Conservation (phyloP, 2,113 vertebrate species). For the Engraulis encrasicolus region DNA sequence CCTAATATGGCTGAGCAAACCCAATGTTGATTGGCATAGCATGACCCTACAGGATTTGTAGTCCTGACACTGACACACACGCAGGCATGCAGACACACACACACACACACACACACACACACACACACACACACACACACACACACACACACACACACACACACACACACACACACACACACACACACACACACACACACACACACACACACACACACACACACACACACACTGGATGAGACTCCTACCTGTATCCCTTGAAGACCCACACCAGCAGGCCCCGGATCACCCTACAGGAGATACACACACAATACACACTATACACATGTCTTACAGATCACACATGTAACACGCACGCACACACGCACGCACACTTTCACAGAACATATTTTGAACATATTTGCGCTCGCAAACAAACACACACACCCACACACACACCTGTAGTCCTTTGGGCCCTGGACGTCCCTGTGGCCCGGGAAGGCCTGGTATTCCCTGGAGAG, state of each 20-base stretch:
- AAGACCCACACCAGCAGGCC: no score
- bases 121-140: neutral
- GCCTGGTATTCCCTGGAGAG: slow-evolving; percentile 85
- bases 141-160: neutral
- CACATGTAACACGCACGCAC: neutral
- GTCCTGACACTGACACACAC: neutral
- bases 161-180: no score
- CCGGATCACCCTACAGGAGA: no score
- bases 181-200: neutral
- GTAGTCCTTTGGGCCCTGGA: slow-evolving; percentile 81
- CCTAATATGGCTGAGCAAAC: no score
- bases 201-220: neutral
- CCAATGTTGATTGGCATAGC: no score
- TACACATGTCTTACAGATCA: no score
- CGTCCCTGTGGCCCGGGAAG: slow-evolving; percentile 83
- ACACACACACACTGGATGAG: neutral
- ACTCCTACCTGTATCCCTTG: no score
- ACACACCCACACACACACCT: slow-evolving; percentile 68
- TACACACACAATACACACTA: no score
- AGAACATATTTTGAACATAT: no score
- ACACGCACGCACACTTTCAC: no score
- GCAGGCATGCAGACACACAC: slow-evolving; percentile 48
- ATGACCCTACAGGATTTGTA: no score
- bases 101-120: neutral
- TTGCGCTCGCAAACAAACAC: no score